Evolutionary conservation across 1,140 invertebrate genomes (phyloP).

Genomic region (Atopsyche davidsoni): DNA sequence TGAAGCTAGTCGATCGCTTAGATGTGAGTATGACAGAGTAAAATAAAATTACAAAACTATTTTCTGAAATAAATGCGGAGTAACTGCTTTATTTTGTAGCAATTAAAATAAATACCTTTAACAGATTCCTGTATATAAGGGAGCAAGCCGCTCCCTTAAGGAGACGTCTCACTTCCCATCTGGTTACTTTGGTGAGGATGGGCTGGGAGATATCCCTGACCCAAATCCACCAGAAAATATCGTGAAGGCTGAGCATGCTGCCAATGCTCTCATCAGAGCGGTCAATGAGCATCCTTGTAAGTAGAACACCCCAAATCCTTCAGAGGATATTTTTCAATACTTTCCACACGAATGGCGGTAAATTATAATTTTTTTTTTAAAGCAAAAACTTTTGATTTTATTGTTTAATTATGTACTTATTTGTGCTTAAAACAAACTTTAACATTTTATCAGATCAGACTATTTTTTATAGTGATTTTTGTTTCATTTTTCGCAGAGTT

Average conservation of each 20-base stretch:
- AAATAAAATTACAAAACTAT: constrained; percentile 6
- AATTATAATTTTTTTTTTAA: too few species aligned
- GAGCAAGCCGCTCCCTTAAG: constrained; percentile 48
- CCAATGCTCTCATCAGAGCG: constrained; percentile 37
- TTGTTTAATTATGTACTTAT: too few species aligned
- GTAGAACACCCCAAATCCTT: too few species aligned
- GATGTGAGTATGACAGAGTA: constrained; percentile 44
- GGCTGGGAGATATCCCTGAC: constrained; percentile 54
- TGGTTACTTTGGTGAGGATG: constrained; percentile 49
- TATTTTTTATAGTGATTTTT: too few species aligned
- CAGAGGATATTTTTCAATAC: too few species aligned
- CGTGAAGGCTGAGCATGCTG: constrained; percentile 43
- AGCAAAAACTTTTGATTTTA: too few species aligned
- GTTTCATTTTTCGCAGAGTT: too few species aligned
- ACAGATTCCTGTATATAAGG: constrained; percentile 58
- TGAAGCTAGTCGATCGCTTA: constrained; percentile 41
- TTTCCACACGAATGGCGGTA: too few species aligned
- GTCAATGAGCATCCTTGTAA: constrained; percentile 42
- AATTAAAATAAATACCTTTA: constrained; percentile 24
- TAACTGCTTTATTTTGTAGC: neutral
- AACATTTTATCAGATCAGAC: too few species aligned
- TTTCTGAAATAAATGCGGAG: neutral
- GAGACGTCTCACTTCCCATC: constrained; percentile 28
- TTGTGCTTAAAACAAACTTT: too few species aligned
- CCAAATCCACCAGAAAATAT: constrained; percentile 32